Base-by-base conservation (phyloP, 1,140 invertebrate genomes). In the Psix sp. region DNA sequence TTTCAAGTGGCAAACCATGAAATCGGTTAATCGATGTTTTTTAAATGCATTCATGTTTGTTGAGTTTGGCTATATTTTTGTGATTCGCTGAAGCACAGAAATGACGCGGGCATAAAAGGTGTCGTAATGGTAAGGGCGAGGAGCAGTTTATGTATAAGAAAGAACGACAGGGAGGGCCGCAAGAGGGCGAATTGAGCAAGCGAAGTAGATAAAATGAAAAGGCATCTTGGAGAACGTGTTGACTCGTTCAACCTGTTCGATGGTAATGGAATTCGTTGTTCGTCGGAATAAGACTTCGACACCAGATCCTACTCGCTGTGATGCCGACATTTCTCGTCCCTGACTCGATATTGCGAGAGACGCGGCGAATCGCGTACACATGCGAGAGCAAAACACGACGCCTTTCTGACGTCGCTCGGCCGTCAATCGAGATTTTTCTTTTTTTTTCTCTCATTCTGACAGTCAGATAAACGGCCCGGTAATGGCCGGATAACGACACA, bases 181-280 rank as follows among this genome's bases (percentile, higher is more conserved):
- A 63, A 49, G 21, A 43, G 39, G 56, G 20, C 49, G 63, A 70
- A 71, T 60, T 54, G 66, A 56, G 73, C 65, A 70, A 62, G 65
- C 46, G 67, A 71, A 71, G 67, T 70, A 76, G 67, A 76, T 65
- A 67, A 71, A 71, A 71, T 62, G 66, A 76, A 76, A 74, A 67
- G 65, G 66, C 54, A 65, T 67, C 60, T 43, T 51, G 60, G 56
- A 76, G 65, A 71, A 56, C 67, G 66, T 62, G 73, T 67, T 67
- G 73, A 71, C 73, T 76, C 40, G 65, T 75, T 70, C 52, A 56
- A 76, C 73, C 59, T 75, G 72, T 66, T 76, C 67, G 56, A 76
- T 71, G 66, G 66, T 71, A 76, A 71, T 76, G 73, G 67, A 76
- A 76, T 71, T 76, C 66, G 66, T 76, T 76, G 73, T 76, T 71